Evolutionary conservation across 2,797 vertebrate species (phyloP).

Genomic region (Alectoris magna): DNA sequence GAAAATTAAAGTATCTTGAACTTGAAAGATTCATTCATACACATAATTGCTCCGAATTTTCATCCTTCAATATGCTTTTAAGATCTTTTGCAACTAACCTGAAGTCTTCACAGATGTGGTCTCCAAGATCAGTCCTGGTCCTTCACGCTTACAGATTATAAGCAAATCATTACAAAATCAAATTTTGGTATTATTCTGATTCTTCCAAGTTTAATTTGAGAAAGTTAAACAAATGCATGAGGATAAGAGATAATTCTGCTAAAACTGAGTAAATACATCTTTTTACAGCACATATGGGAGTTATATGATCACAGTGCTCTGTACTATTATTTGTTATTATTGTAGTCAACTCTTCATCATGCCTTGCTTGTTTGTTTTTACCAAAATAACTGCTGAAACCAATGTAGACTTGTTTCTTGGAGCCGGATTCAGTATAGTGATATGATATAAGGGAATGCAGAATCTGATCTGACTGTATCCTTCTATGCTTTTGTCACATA

Average conservation of each 20-base stretch:
- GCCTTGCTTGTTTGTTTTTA: neutral
- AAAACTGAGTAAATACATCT: neutral
- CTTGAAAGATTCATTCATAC: neutral
- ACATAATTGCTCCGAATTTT: neutral
- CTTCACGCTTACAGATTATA: neutral
- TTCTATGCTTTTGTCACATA: neutral
- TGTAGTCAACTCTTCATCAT: neutral
- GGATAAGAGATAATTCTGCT: neutral
- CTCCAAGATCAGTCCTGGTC: neutral
- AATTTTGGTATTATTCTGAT: neutral
- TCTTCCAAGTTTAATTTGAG: neutral
- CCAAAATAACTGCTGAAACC: neutral
- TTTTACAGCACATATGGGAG: neutral
- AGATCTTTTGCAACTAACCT: neutral
- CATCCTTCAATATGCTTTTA: neutral
- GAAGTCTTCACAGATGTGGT: neutral
- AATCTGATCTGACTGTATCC: neutral
- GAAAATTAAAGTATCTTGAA: neutral
- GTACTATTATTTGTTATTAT: neutral
- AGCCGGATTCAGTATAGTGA: neutral
- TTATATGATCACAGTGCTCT: neutral
- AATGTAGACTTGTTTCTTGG: neutral
- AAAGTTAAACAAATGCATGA: neutral
- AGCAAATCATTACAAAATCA: neutral
- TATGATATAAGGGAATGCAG: neutral